Percentiles rank a stretch among this genome's conserved stretches.
phyloP scores from a whole-genome alignment of 2,888 invertebrate species.

The Drosophila mimetica region DNA sequence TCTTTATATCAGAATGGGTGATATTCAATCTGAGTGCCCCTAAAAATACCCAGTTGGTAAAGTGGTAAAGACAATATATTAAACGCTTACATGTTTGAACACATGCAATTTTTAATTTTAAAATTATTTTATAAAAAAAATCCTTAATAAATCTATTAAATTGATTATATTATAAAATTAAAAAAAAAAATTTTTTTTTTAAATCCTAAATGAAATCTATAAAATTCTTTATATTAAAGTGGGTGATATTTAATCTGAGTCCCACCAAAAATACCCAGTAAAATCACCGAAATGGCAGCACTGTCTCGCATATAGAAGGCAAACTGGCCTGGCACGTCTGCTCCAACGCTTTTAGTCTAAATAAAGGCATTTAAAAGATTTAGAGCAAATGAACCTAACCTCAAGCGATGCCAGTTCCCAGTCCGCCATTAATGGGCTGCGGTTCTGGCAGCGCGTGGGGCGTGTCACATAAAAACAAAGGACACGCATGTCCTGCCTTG shows the following conservation, averaged over 20 bases:
- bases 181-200: no score
- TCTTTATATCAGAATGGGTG: no score
- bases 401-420: slow-evolving; percentile 62
- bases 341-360: slow-evolving; percentile 77
- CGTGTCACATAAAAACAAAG: slow-evolving; percentile 76
- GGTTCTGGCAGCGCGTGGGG: slow-evolving; percentile 45
- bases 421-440: slow-evolving; percentile 69
- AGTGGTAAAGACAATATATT: no score
- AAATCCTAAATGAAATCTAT: background rate
- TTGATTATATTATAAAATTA: no score
- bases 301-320: slow-evolving; percentile 10
- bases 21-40: no score
- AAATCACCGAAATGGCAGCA: slow-evolving; percentile 4
- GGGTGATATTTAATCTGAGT: no score
- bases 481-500: slow-evolving; percentile 75
- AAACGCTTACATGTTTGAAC: no score
- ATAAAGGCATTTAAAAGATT: slow-evolving; percentile 82
- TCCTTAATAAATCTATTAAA: no score
- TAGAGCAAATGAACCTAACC: slow-evolving; percentile 81
- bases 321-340: slow-evolving; percentile 65
- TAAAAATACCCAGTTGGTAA: no score
- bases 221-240: no score
- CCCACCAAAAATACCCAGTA: background rate
- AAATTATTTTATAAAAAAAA: no score
- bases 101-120: no score